Evolutionary conservation across 2,797 vertebrate species (phyloP), one percentile per base, ranked within the genome.

Genomic region (Serranus cabrilla): DNA sequence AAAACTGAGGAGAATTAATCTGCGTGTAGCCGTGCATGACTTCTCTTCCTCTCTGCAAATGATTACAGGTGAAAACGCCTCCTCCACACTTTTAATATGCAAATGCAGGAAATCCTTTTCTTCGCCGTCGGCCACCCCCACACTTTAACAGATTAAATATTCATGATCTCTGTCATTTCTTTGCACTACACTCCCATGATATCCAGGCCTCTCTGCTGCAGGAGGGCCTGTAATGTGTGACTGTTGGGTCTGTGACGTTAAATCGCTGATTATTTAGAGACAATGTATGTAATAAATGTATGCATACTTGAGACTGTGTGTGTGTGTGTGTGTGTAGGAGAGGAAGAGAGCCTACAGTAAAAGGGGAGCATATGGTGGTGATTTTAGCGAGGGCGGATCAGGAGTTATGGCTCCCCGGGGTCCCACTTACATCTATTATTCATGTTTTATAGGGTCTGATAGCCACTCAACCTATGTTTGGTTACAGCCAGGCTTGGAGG

Each of bases 371-470:
- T 93, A 91, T 92, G 92, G 91, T 76, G 73, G 65, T 71, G 74
- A 51, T 90, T 91, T 88, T 77, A 86, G 80, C 59, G 81, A 76
- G 79, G 78, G 57, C 25, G 74, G 69, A 82, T 84, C 64, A 81
- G 68, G 83, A 88, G 70, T 82, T 83, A 90, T 45, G 76, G 61
- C 17, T 87, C 92, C 82, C 90, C 2, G 11, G 88, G 81, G 90
- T 71, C 85, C 75, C 86, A 76, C 88, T 92, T 77, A 1, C 70
- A 91, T 94, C 85, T 85, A 93, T 93, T 92, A 92, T 94, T 94
- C 80, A 94, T 87, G 76, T 60, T 76, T 69, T 67, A 78, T 57
- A 82, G 76, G 60, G 79, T 81, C 73, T 81, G 82, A 89, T 84
- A 84, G 80, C 86, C 76, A 65, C 73, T 85, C 73, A 65, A 37